Percentiles rank a stretch among this genome's conserved stretches.
phyloP scores from a whole-genome alignment of 2,888 invertebrate genomes.

The Metalampra italica region DNA sequence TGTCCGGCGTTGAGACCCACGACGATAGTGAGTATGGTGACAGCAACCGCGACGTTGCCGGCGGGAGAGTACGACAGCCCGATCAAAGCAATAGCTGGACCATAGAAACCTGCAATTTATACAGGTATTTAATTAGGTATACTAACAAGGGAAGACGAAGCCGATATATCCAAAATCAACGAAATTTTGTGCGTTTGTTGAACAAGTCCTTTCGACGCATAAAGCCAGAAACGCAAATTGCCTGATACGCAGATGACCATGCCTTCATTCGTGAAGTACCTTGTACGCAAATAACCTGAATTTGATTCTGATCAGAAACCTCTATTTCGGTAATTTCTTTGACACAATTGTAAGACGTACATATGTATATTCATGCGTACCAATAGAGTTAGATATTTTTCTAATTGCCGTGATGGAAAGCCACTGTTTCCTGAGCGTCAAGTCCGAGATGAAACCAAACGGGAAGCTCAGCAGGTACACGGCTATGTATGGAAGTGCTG shows the following conservation, averaged over 20 bases:
- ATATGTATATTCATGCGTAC: too few relatives aligned
- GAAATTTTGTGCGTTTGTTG: background rate
- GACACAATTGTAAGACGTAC: too few relatives aligned
- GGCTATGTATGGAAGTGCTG: conserved; percentile 83
- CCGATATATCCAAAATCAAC: background rate
- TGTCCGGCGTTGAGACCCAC: conserved; percentile 85
- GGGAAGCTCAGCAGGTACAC: conserved; percentile 78
- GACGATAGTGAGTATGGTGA: conserved; percentile 80
- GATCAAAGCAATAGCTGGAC: conserved; percentile 82
- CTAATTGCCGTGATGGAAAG: conserved; percentile 64
- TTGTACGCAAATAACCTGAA: too few relatives aligned
- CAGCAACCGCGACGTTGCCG: conserved; percentile 73
- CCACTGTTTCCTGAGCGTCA: conserved; percentile 62
- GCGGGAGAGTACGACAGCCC: conserved; percentile 72
- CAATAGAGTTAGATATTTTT: conserved; percentile 42
- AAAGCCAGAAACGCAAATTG: too few relatives aligned
- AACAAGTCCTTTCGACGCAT: too few relatives aligned
- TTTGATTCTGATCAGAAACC: too few relatives aligned
- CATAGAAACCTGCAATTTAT: conserved; percentile 72
- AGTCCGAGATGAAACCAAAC: conserved; percentile 66
- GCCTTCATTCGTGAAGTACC: too few relatives aligned
- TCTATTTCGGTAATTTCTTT: too few relatives aligned
- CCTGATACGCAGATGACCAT: too few relatives aligned
- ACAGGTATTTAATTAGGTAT: too few relatives aligned
- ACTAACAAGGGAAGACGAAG: background rate